phyloP scores from a whole-genome alignment of 2,797 vertebrate genomes.

The Remorina albescens region DNA sequence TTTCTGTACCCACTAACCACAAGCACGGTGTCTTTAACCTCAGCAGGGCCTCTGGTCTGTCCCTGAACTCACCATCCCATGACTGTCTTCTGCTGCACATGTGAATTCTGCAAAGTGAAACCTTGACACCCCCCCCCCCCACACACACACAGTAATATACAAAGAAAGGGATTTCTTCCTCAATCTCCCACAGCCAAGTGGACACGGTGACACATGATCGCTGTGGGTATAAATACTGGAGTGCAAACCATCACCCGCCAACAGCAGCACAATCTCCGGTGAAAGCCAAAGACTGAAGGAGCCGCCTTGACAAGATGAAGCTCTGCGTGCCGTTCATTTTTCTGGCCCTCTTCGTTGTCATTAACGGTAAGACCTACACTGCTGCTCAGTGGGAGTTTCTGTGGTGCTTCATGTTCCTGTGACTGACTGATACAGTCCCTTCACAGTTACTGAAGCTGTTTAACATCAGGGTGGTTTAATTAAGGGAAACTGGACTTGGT shows the following conservation, averaged over 20 bases:
- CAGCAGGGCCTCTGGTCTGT: slow-evolving; percentile 39
- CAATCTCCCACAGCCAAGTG: slow-evolving; percentile 16
- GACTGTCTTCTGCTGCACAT: slow-evolving; percentile 73
- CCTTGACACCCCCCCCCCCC: slow-evolving; percentile 28
- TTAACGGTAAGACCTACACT: slow-evolving; percentile 42
- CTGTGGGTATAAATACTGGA: slow-evolving; percentile 52
- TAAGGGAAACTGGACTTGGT: too few relatives aligned
- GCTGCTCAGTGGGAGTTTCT: background rate
- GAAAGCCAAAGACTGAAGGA: background rate
- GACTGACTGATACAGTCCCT: background rate
- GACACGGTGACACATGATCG: slow-evolving; percentile 68
- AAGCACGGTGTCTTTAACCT: slow-evolving; percentile 16
- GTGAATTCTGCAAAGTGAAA: slow-evolving; percentile 72
- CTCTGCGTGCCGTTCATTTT: slow-evolving; percentile 60
- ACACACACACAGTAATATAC: slow-evolving; percentile 6
- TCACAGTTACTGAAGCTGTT: background rate
- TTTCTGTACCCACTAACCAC: slow-evolving; percentile 1
- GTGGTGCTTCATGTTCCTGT: background rate
- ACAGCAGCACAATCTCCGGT: background rate
- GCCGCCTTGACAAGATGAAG: slow-evolving; percentile 66
- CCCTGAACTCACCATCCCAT: slow-evolving; percentile 64
- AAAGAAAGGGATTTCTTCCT: background rate
- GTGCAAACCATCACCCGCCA: background rate
- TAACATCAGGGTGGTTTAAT: too few relatives aligned
- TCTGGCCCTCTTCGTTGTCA: slow-evolving; percentile 40